Percentiles rank a stretch among this genome's conserved stretches.
Evolutionary conservation across 2,888 invertebrate genomes (phyloP).

Genomic region (Drosophila aldrichi): DNA sequence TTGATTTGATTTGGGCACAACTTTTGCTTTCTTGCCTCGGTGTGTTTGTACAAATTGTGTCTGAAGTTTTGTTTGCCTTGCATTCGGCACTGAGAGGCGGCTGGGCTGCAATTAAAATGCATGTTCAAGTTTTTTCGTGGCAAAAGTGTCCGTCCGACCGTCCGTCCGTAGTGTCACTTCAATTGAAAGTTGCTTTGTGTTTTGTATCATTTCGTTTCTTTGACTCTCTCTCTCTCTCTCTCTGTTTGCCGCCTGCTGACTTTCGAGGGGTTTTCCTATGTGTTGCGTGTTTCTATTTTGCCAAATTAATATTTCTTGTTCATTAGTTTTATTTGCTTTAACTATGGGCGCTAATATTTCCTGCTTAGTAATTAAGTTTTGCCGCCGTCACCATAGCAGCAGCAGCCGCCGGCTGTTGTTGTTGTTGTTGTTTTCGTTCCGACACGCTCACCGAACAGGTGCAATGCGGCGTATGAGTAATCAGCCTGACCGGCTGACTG

Average conservation of each 20-base stretch:
- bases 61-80: slow-evolving; percentile 69
- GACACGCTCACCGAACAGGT: slow-evolving; percentile 48
- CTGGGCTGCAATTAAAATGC: slow-evolving; percentile 74
- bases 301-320: slow-evolving; percentile 77
- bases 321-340: slow-evolving; percentile 77
- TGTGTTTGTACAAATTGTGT: slow-evolving; percentile 67
- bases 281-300: slow-evolving; percentile 58
- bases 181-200: slow-evolving; percentile 56
- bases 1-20: neutral
- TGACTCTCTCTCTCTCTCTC: neutral
- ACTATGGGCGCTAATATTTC: slow-evolving; percentile 65
- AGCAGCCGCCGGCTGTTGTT: neutral
- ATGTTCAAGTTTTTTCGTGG: slow-evolving; percentile 73
- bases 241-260: neutral
- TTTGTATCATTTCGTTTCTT: slow-evolving; percentile 8
- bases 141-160: slow-evolving; percentile 53
- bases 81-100: slow-evolving; percentile 45
- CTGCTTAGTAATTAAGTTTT: slow-evolving; percentile 73
- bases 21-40: slow-evolving; percentile 37
- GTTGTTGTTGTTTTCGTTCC: slow-evolving; percentile 6
- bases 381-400: neutral
- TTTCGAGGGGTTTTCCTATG: neutral
- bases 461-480: slow-evolving; percentile 73
- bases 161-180: slow-evolving; percentile 34
- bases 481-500: slow-evolving; percentile 29